These are phyloP conservation scores for Crossocerus cetratus DNA, from an alignment of 2,888 invertebrate species.

Conservation along the genomic window DNA sequence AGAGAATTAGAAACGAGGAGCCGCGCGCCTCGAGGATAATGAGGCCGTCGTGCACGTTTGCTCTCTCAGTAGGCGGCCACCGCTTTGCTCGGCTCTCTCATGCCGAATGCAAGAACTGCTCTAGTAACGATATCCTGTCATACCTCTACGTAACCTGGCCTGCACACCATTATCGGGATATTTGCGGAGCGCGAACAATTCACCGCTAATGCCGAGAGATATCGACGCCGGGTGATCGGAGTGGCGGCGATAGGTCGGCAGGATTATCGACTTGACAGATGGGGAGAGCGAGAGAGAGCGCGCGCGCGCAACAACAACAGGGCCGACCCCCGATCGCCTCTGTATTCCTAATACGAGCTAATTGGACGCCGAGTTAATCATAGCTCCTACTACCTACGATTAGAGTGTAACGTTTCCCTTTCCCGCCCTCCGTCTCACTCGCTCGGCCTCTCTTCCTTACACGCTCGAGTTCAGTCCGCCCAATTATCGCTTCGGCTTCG, in stretches of 20 bases:
- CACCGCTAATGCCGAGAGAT: slow-evolving; percentile 46
- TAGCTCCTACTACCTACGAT: slow-evolving; percentile 43
- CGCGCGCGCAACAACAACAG: slow-evolving; percentile 11
- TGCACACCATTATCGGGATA: slow-evolving; percentile 66
- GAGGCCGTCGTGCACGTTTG: slow-evolving; percentile 27
- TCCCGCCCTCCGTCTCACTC: too few species aligned
- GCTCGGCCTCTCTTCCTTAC: too few species aligned
- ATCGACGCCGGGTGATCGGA: slow-evolving; percentile 42
- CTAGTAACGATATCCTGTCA: slow-evolving; percentile 45
- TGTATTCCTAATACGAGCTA: slow-evolving; percentile 66
- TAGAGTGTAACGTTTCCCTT: slow-evolving; percentile 28
- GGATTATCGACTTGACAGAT: not conserved
- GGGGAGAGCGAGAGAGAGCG: not conserved
- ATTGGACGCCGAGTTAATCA: slow-evolving; percentile 70
- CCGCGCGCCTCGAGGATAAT: slow-evolving; percentile 30
- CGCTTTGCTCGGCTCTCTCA: slow-evolving; percentile 3
- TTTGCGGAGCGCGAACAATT: slow-evolving; percentile 65
- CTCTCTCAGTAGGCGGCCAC: slow-evolving; percentile 8
- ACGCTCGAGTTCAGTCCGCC: slow-evolving; percentile 45
- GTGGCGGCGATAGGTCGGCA: slow-evolving; percentile 4
- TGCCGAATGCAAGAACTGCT: slow-evolving; percentile 37
- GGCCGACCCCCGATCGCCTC: slow-evolving; percentile 49
- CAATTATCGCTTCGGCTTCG: slow-evolving; percentile 63
- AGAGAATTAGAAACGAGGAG: slow-evolving; percentile 24
- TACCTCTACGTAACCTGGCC: slow-evolving; percentile 53